Percentiles rank a stretch among this genome's conserved stretches.
Evolutionary conservation across 2,888 invertebrate species (phyloP).

Genomic region (Deilephila porcellus): DNA sequence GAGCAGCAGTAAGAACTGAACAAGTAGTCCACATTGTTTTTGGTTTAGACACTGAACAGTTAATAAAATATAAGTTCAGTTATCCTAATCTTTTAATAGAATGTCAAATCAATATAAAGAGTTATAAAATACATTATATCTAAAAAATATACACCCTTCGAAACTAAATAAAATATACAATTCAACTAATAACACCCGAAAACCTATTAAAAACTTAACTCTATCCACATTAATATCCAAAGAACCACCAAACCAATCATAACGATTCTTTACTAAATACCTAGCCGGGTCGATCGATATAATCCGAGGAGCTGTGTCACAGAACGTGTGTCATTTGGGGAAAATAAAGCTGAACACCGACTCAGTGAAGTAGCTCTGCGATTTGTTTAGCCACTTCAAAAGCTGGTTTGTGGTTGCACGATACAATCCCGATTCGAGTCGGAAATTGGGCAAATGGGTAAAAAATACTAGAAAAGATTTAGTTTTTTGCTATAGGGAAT

Average conservation of each 20-base stretch:
- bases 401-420: conserved; percentile 55
- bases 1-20: too few species aligned
- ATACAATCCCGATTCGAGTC: conserved; percentile 36
- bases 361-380: conserved; percentile 69
- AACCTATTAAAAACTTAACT: not conserved
- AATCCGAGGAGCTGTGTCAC: conserved; percentile 60
- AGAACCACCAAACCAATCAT: conserved; percentile 6
- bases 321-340: conserved; percentile 66
- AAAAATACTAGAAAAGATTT: not conserved
- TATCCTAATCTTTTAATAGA: too few species aligned
- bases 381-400: conserved; percentile 76
- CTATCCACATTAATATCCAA: not conserved
- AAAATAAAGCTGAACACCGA: conserved; percentile 68
- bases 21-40: too few species aligned
- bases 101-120: not conserved
- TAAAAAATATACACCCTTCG: not conserved
- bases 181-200: not conserved
- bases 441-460: conserved; percentile 35
- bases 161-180: not conserved
- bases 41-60: too few species aligned
- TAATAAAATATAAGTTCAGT: too few species aligned
- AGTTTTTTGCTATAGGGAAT: too few species aligned
- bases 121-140: not conserved
- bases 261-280: conserved; percentile 51
- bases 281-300: conserved; percentile 58